Evolutionary conservation across 1,140 invertebrate genomes (phyloP), one percentile per base, ranked within the genome.

Genomic region (Latrodectus geometricus): DNA sequence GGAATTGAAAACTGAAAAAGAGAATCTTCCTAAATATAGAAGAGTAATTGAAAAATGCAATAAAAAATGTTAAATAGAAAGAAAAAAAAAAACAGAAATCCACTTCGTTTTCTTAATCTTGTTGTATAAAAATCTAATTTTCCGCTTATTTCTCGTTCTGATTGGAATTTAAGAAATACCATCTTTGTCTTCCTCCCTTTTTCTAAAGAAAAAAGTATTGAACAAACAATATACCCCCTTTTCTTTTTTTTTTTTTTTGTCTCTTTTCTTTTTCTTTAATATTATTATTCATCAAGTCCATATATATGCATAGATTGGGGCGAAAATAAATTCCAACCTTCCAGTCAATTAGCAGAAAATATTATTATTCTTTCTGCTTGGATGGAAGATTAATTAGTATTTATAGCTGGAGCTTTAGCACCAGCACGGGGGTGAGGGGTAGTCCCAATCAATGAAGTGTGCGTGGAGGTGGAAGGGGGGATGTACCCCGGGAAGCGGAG

Each of bases 291-390:
- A 35, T 35, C 35, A 35, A 35, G 35, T 35, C 35, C 68, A 80
- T 77, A 54, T n/a, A 35, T 68, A 9, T 23, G 9, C 65, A 72
- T 48, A 68, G 17, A 35, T 8, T 14, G 9, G 9, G 5, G 5
- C 12, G 35, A 68, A 84, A 84, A 84, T 76, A 77, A 86, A 86
- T 77, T 78, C 77, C 68, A 17, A n/a, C 21, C 20, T 86, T 86
- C 74, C 83, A 86, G 83, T 86, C 83, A 86, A 86, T 86, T 86
- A 86, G 74, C 83, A 72, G 75, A 23, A 86, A 86, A 86, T 86
- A 86, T 86, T 86, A 77, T 77, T 86, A 68, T 78, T 78, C 83
- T 78, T 76, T 66, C 82, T 73, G 23, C 74, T 54, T 50, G 72
- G 75, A 54, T 49, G 66, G 21, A 72, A 86, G 83, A 86, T 86